phyloP scores from a whole-genome alignment of 2,797 vertebrate species.

The Cyclura pinguis region DNA sequence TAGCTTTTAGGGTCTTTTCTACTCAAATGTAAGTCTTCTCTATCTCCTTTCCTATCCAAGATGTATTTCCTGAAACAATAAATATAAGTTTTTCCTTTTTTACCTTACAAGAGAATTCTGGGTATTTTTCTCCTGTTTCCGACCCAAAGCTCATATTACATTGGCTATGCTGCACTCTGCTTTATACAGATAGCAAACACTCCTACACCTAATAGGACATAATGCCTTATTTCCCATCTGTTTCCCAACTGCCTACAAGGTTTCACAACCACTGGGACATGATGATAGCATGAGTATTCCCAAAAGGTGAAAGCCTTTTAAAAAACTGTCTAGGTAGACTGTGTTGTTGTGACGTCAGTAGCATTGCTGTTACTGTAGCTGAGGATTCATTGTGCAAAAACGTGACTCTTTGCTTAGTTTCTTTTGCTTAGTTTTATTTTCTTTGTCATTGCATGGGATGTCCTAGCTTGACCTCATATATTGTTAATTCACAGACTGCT shows the following conservation, averaged over 20 bases:
- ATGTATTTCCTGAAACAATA: too few relatives aligned
- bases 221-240: too few relatives aligned
- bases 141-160: too few relatives aligned
- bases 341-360: background rate
- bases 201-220: background rate
- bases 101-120: too few relatives aligned
- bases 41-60: too few relatives aligned
- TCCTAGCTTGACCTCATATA: constrained; percentile 10
- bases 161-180: too few relatives aligned
- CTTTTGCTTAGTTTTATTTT: background rate
- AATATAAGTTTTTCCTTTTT: too few relatives aligned
- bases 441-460: background rate
- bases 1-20: too few relatives aligned
- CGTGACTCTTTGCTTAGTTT: background rate
- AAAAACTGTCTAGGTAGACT: background rate
- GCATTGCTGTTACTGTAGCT: background rate
- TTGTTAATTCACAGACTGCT: background rate
- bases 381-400: background rate
- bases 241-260: background rate
- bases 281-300: too few relatives aligned
- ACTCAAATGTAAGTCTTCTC: too few relatives aligned
- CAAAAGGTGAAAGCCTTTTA: background rate
- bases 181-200: too few relatives aligned
- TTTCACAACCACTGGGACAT: background rate
- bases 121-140: too few relatives aligned